Evolutionary conservation across 2,888 invertebrate species (phyloP).

Genomic region (Netelia inedita): DNA sequence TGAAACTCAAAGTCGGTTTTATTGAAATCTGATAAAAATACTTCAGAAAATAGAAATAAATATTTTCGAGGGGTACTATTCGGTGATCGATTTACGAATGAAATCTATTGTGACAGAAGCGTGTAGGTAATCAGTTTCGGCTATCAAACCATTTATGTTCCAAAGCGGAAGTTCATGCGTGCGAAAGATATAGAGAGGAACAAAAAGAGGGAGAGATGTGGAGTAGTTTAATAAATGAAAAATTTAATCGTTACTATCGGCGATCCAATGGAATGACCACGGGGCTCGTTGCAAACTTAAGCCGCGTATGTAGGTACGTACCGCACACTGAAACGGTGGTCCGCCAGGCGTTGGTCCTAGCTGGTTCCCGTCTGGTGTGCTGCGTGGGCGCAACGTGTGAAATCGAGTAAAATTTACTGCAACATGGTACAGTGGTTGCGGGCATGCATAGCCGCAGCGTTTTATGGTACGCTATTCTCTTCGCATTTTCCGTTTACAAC

Average conservation of each 20-base stretch:
- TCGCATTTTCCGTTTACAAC: constrained; percentile 65
- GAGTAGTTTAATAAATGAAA: neutral
- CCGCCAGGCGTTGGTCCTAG: neutral
- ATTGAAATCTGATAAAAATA: no score
- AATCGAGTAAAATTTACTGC: constrained; percentile 67
- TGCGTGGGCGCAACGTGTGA: constrained; percentile 56
- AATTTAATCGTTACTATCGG: constrained; percentile 50
- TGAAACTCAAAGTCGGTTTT: no score
- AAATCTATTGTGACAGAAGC: no score
- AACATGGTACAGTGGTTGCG: constrained; percentile 63
- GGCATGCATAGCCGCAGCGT: constrained; percentile 42
- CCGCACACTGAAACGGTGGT: neutral
- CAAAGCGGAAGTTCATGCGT: no score
- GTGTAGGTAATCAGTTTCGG: no score
- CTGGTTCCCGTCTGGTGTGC: constrained; percentile 23
- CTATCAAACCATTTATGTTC: no score
- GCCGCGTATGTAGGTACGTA: constrained; percentile 7
- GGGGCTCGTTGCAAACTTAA: constrained; percentile 42
- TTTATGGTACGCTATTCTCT: constrained; percentile 60
- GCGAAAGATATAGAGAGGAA: neutral
- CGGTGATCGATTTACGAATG: no score
- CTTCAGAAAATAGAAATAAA: no score
- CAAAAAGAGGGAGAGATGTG: neutral
- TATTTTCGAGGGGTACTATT: no score
- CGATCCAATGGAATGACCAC: constrained; percentile 14